Percentiles rank a stretch among this genome's conserved stretches.
Conservation (phyloP, 2,888 invertebrate species). For the Timandra comae region DNA sequence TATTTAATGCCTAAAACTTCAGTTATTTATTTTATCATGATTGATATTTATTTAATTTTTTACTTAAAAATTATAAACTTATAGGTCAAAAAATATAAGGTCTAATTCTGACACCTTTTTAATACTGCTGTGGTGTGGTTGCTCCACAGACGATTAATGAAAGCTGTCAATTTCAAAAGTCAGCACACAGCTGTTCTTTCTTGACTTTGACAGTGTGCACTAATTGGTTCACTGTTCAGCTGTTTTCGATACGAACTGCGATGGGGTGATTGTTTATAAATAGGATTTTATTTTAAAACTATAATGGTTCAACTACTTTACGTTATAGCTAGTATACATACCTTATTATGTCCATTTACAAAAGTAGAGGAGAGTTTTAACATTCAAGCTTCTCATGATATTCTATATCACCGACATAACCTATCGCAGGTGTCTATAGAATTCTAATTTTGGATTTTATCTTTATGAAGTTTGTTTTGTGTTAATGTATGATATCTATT, state of each 20-base stretch:
- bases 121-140: no score
- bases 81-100: no score
- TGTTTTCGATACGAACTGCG: slow-evolving; percentile 18
- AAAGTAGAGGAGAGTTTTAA: slow-evolving; percentile 99
- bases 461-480: slow-evolving; percentile 30
- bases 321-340: slow-evolving; percentile 85
- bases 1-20: no score
- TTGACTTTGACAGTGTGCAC: neutral
- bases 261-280: slow-evolving; percentile 45
- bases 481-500: slow-evolving; percentile 34
- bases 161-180: no score
- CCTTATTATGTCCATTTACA: slow-evolving; percentile 94
- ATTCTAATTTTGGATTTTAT: slow-evolving; percentile 67
- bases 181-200: neutral
- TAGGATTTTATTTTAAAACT: slow-evolving; percentile 31
- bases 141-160: no score
- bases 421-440: slow-evolving; percentile 83
- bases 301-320: slow-evolving; percentile 85
- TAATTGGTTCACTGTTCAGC: neutral
- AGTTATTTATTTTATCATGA: no score
- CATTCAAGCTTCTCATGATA: slow-evolving; percentile 98
- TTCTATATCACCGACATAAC: slow-evolving; percentile 91
- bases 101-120: no score
- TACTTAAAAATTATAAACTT: no score
- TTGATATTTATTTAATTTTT: no score